Base-by-base conservation (phyloP, 2,113 vertebrate species). In the Etheostoma spectabile region DNA sequence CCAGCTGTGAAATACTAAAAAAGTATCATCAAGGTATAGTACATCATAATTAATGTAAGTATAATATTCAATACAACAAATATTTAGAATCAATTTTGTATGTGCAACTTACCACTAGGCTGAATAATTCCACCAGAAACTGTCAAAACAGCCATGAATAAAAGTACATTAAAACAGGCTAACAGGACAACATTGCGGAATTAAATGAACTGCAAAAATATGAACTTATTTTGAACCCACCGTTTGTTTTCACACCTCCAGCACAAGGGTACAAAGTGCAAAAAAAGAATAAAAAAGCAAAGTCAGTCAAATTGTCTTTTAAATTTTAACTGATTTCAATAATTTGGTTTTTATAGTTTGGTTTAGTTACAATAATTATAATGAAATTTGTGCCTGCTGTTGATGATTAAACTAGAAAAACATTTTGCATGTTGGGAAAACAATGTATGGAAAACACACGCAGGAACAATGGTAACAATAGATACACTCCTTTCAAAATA, bases 111-210 rank as follows among this genome's bases (percentile, higher is more conserved):
- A 95, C 93, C 56, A 57, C 92, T 73, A 4, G 93, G 93, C 60
- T 93, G 94, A 82, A 93, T 1, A 30, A 93, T 57, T 38, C 91
- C 94, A 84, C 84, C 91, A 68, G 87, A 60, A 77, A 89, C 93
- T 94, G 88, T 79, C 13, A 82, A 82, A 71, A 57, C 0, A 83
- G 1, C 27, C 7, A 48, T 1, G 7, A 65, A 51, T 15, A 51
- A 78, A 53, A 42, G 6, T 8, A 55, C 0, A 59, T 77, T 30
- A 77, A 19, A 71, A 81, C 56, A 64, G 3, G 15, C 0, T 22
- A 3, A 74, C 27, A 27, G 27, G 4, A 63, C 24, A 60, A 60
- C 12, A 42, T 1, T 1, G 22, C 8, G 53, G 5, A 12, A 49
- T 61, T 52, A 21, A 83, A 60, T 60, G 2, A 5, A 63, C 2